Evolutionary conservation across 2,888 invertebrate species (phyloP), one percentile per base, ranked within the genome.

Genomic region (Melinopterus prodromus): DNA sequence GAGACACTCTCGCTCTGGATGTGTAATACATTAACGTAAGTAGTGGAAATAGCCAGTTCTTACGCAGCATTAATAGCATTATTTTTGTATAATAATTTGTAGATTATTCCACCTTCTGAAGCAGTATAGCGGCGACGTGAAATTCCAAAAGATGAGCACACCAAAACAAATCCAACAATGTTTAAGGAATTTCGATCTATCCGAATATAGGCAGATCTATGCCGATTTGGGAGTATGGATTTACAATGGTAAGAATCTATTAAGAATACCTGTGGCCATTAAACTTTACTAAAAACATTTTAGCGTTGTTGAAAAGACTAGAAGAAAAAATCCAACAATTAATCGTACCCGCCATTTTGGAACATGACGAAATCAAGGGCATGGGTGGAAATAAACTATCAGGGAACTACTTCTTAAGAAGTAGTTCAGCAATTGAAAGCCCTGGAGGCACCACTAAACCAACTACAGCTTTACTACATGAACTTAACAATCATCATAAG

Each of bases 141-240:
- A 94, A 9, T 98, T 97, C 91, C 96, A 97, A 86, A 90, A 92
- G 1, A 93, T 94, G 36, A 99, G 98, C 89, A 96, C 97, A 0
- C 93, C 95, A 0, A 94, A 95, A 5, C 98, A 99, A 90, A 98
- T 98, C 88, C 97, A 98, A 84, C 98, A 99, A 88, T 96, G 97
- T 85, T 83, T 90, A 77, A 82, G 96, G 78, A 97, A 98, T 88
- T 99, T 99, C 88, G 98, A 99, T 90, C 91, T 99, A 14, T 96
- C 96, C 0, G 98, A 98, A 89, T 99, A 98, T 88, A 90, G 97
- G 14, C 95, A 95, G 87, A 93, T 97, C 71, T 90, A 97, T 71
- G 94, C 94, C 78, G 96, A 97, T 87, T 93, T 95, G 75, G 95
- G 95, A 6, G 93, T 97, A 0, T 96, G 95, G 94, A 95, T 97